Conservation (phyloP, 2,113 vertebrate species). For the Pachycephala philippinensis region DNA sequence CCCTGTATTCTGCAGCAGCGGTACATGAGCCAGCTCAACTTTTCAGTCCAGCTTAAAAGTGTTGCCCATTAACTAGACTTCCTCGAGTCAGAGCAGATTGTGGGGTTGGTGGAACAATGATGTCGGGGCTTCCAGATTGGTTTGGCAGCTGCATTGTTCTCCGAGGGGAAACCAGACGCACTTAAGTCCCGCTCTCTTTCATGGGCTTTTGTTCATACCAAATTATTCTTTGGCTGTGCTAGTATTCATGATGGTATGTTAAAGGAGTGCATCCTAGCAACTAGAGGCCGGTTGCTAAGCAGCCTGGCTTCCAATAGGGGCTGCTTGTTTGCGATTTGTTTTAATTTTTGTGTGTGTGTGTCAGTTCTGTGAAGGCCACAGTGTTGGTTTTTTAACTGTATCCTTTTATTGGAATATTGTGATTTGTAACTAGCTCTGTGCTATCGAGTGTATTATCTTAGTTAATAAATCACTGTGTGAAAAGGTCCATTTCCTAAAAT, state of each 20-base stretch:
- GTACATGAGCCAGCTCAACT: slow-evolving; percentile 70
- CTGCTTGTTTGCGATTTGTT: slow-evolving; percentile 73
- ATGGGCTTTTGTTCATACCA: slow-evolving; percentile 86
- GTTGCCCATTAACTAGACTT: slow-evolving; percentile 78
- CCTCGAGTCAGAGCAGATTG: slow-evolving; percentile 83
- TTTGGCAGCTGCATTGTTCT: slow-evolving; percentile 90
- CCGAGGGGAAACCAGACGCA: slow-evolving; percentile 86
- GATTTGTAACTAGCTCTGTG: slow-evolving; percentile 63
- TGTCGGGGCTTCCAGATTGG: slow-evolving; percentile 88
- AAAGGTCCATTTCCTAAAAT: slow-evolving; percentile 60
- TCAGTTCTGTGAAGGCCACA: slow-evolving; percentile 55
- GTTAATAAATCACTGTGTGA: slow-evolving; percentile 72
- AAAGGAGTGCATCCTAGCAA: slow-evolving; percentile 93
- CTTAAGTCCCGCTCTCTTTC: slow-evolving; percentile 81
- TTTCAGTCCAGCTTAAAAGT: slow-evolving; percentile 75
- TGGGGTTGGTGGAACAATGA: slow-evolving; percentile 83
- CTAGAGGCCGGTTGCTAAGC: slow-evolving; percentile 84
- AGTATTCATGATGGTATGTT: slow-evolving; percentile 90
- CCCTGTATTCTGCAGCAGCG: slow-evolving; percentile 35
- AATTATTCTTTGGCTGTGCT: slow-evolving; percentile 88
- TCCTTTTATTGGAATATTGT: slow-evolving; percentile 69
- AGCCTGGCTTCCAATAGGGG: slow-evolving; percentile 80
- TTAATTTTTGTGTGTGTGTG: not conserved
- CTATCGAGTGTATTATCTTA: slow-evolving; percentile 62
- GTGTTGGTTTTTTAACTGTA: slow-evolving; percentile 71